Percentiles rank a stretch among this genome's conserved stretches.
phyloP scores from a whole-genome alignment of 1,140 invertebrate genomes.

The Ptiloglossa arizonensis region DNA sequence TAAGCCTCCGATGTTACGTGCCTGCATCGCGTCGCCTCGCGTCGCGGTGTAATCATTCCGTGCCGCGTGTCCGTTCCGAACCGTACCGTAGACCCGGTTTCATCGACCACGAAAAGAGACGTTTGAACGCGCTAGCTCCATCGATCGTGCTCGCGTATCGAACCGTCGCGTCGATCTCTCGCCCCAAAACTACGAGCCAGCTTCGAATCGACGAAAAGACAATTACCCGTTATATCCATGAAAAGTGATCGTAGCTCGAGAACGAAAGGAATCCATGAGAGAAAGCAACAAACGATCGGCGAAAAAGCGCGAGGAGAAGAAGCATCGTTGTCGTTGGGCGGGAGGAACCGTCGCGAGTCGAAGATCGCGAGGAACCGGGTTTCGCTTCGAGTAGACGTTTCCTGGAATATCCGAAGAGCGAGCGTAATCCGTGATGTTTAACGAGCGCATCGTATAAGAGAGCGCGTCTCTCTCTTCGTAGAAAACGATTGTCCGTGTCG shows the following conservation, averaged over 20 bases:
- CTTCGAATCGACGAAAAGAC: too few relatives aligned
- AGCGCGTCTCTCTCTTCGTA: constrained; percentile 44
- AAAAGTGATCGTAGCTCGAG: too few relatives aligned
- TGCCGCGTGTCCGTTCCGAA: constrained; percentile 23
- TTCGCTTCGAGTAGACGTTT: constrained; percentile 47
- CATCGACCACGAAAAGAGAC: constrained; percentile 44
- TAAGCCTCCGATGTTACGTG: constrained; percentile 51
- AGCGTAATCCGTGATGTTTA: constrained; percentile 45
- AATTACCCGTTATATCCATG: too few relatives aligned
- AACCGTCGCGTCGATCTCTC: constrained; percentile 22
- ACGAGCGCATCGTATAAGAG: constrained; percentile 52
- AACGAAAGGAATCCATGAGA: too few relatives aligned
- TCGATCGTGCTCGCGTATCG: constrained; percentile 52
- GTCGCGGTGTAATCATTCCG: constrained; percentile 54
- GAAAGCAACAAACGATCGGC: too few relatives aligned
- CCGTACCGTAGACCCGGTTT: constrained; percentile 20
- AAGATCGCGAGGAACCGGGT: constrained; percentile 9
- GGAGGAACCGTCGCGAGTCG: too few relatives aligned
- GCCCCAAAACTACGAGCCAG: constrained; percentile 8
- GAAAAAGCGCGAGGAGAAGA: too few relatives aligned
- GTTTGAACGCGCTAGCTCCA: constrained; percentile 38
- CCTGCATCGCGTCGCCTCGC: constrained; percentile 24
- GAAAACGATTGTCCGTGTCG: constrained; percentile 47
- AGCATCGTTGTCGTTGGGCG: too few relatives aligned
- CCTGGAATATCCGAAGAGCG: constrained; percentile 15